phyloP scores from a whole-genome alignment of 1,140 invertebrate genomes.

The Drosophila parvula region DNA sequence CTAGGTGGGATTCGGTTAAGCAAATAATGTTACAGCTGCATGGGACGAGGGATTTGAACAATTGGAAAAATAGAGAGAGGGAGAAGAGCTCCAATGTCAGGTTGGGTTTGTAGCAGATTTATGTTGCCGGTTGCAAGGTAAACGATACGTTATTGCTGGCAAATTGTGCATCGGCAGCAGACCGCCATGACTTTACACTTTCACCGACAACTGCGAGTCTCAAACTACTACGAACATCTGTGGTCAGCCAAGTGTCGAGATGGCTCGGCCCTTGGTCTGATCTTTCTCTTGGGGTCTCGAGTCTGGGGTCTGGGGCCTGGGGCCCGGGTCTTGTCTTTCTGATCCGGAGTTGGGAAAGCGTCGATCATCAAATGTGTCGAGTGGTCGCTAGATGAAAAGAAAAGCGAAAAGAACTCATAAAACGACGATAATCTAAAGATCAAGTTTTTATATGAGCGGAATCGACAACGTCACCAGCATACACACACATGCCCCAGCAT shows the following conservation, averaged over 20 bases:
- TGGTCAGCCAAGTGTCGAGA: conserved; percentile 65
- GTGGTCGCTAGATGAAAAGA: conserved; percentile 30
- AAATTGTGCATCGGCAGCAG: conserved; percentile 43
- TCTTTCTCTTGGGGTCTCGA: conserved; percentile 25
- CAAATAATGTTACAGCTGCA: conserved; percentile 67
- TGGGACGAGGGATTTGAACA: conserved; percentile 22
- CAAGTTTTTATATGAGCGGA: conserved; percentile 54
- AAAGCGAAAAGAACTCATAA: conserved; percentile 76
- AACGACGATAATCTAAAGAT: conserved; percentile 69
- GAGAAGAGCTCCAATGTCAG: conserved; percentile 35
- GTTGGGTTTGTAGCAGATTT: conserved; percentile 54
- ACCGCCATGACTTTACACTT: conserved; percentile 75
- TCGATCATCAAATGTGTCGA: conserved; percentile 55
- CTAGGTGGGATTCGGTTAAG: conserved; percentile 52
- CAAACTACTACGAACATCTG: conserved; percentile 45
- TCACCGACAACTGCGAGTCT: conserved; percentile 44
- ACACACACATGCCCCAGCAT: conserved; percentile 27
- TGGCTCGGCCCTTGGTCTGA: conserved; percentile 47
- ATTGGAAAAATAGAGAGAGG: conserved; percentile 9
- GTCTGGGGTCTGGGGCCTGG: conserved; percentile 1
- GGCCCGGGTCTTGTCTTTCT: conserved; percentile 19
- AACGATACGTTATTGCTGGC: conserved; percentile 46
- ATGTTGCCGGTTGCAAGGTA: conserved; percentile 53
- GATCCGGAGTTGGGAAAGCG: conserved; percentile 45
- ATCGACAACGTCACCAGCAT: conserved; percentile 49